Evolutionary conservation across 2,113 vertebrate species (phyloP).

Genomic region (Rhea pennata): DNA sequence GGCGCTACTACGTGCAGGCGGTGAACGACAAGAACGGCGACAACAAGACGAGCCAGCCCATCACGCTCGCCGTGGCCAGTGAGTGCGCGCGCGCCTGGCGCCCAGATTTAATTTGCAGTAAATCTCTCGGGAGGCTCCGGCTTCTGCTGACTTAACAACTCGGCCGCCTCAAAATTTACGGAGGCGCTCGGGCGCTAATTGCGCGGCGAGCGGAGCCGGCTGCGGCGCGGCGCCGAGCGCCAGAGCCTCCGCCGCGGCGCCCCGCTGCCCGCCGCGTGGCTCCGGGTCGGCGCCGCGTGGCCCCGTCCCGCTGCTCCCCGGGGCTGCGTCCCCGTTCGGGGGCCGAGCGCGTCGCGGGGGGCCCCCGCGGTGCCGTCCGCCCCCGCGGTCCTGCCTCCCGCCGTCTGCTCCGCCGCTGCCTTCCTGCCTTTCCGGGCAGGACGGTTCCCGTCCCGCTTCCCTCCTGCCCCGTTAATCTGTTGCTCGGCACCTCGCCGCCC

Average conservation of each 20-base stretch:
- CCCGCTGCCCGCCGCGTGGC: background rate
- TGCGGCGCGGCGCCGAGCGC: accelerated
- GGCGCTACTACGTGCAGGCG: conserved; percentile 95
- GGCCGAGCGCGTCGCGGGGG: background rate
- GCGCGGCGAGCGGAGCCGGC: background rate
- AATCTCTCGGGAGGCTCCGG: background rate
- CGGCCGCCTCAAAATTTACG: conserved; percentile 6
- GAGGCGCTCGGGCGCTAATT: too few relatives aligned
- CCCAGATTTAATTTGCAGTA: conserved; percentile 61
- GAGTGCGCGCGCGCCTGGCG: conserved; percentile 64
- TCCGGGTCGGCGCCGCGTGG: background rate
- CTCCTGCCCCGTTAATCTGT: conserved; percentile 52
- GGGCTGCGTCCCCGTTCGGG: accelerated
- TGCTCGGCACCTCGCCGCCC: background rate
- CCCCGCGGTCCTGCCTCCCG: accelerated
- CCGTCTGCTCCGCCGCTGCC: background rate
- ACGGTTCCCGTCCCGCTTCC: background rate
- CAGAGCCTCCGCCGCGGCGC: background rate
- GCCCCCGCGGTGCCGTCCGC: accelerated
- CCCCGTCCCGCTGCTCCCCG: accelerated
- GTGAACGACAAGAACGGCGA: conserved; percentile 98
- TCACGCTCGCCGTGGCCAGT: conserved; percentile 93
- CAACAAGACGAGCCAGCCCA: conserved; percentile 98
- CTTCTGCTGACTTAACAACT: conserved; percentile 51
- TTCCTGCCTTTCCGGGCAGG: background rate